Base-by-base conservation (phyloP, 2,888 invertebrate species). In the Megastigmus dorsalis region DNA sequence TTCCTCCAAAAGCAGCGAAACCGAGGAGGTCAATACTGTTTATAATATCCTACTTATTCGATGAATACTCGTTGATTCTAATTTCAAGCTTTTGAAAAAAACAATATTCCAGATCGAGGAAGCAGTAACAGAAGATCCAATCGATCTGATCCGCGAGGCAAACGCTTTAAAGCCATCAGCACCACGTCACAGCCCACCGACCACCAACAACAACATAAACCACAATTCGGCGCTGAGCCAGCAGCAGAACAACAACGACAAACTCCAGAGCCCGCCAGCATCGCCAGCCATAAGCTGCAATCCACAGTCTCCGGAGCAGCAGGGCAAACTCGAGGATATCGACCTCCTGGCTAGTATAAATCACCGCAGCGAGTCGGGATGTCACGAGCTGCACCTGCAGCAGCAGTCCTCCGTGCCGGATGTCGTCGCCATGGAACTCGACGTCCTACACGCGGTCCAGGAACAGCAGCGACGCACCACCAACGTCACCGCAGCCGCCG, bases 391-490 rank as follows among this genome's bases (percentile, higher is more conserved):
- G 4, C 66, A 50, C 13, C 60, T 54, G 41, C 41, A 55, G 15
- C 48, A 18, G 9, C 62, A 57, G 15, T 43, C 57, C n/a, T 65
- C 71, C 9, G 85, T 88, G 43, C 87, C 88, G 15, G 87, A 88
- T 82, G 84, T 88, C n/a, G 83, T 87, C 10, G 86, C 85, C 18
- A 86, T 87, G 86, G 86, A 88, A 88, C 79, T 89, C 62, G 41
- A 86, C 18, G 70, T 75, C 4, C 13, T 41, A 3, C 41, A 54
- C 28, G 3, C n/a, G n/a, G n/a, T 13, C 23, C 30, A 33, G 23
- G 57, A 28, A 3, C 43, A 55, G 50, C 30, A n/a, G 7, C 7
- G 18, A 36, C 23, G 15, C 3, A n/a, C n/a, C n/a, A n/a, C n/a
- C n/a, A n/a, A n/a, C n/a, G n/a, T n/a, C n/a, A n/a, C n/a, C n/a